These are phyloP conservation scores for Asbolus verrucosus DNA, from an alignment of 1,140 invertebrate genomes.

Conservation along the genomic window DNA sequence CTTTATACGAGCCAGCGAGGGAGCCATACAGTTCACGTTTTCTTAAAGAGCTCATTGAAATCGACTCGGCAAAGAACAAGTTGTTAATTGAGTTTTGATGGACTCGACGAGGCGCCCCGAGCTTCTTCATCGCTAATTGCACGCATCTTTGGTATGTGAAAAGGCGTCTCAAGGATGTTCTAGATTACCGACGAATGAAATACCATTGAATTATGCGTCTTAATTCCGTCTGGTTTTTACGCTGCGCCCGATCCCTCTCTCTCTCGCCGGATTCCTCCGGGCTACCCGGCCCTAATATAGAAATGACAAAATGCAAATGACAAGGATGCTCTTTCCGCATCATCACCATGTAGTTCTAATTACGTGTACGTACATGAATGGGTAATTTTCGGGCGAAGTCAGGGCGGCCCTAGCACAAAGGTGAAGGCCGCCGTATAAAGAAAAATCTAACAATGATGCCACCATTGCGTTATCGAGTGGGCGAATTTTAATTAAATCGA, in stretches of 20 bases:
- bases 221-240: slow-evolving; percentile 20
- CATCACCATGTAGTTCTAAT: neutral
- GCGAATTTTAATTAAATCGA: neutral
- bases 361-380: neutral
- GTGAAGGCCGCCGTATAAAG: neutral
- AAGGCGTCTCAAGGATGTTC: slow-evolving; percentile 38
- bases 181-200: slow-evolving; percentile 31
- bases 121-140: slow-evolving; percentile 34
- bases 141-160: slow-evolving; percentile 37
- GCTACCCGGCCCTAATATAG: slow-evolving; percentile 9
- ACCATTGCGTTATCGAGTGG: neutral
- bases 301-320: slow-evolving; percentile 17
- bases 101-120: slow-evolving; percentile 20
- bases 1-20: neutral
- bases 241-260: neutral
- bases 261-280: slow-evolving; percentile 1
- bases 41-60: slow-evolving; percentile 34
- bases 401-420: neutral
- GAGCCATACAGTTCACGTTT: slow-evolving; percentile 8
- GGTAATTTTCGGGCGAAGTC: neutral
- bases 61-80: slow-evolving; percentile 13
- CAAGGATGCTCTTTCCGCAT: slow-evolving; percentile 2
- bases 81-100: slow-evolving; percentile 38
- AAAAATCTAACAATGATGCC: neutral
- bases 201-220: slow-evolving; percentile 32